Conservation (phyloP, 2,113 vertebrate genomes). For the Psettodes erumei region DNA sequence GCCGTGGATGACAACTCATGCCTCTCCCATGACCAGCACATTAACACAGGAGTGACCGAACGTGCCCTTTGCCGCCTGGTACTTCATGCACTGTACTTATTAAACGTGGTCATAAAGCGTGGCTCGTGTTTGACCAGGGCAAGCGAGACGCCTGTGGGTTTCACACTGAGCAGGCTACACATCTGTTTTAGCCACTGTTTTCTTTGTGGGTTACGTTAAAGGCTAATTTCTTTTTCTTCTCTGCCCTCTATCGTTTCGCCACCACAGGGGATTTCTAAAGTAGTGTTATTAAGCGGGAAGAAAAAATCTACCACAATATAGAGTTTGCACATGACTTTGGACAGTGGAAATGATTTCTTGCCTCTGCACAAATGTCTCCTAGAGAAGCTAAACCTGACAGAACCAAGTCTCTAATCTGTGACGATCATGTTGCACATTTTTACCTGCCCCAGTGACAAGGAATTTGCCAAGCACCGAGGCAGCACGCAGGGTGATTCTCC, state of each 20-base stretch:
- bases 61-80: neutral
- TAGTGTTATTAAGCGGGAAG: neutral
- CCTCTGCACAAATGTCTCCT: neutral
- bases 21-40: slow-evolving; percentile 20
- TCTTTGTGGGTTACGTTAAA: slow-evolving; percentile 22
- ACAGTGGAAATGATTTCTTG: slow-evolving; percentile 17
- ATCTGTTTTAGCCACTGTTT: slow-evolving; percentile 27
- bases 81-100: neutral
- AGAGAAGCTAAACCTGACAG: no score
- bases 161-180: slow-evolving; percentile 6
- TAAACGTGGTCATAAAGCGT: neutral
- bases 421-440: slow-evolving; percentile 35
- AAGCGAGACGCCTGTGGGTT: neutral
- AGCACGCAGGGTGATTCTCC: neutral
- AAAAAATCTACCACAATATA: neutral
- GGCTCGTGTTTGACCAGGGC: slow-evolving; percentile 4
- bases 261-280: slow-evolving; percentile 7
- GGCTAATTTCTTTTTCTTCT: slow-evolving; percentile 6
- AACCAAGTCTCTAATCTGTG: slow-evolving; percentile 12
- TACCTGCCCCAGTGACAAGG: slow-evolving; percentile 30
- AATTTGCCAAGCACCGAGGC: slow-evolving; percentile 3
- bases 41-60: neutral
- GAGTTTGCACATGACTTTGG: slow-evolving; percentile 13
- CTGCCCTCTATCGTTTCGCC: slow-evolving; percentile 8
- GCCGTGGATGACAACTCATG: neutral